Conservation (phyloP, 2,113 vertebrate species). For the Cyprinodon variegatus region DNA sequence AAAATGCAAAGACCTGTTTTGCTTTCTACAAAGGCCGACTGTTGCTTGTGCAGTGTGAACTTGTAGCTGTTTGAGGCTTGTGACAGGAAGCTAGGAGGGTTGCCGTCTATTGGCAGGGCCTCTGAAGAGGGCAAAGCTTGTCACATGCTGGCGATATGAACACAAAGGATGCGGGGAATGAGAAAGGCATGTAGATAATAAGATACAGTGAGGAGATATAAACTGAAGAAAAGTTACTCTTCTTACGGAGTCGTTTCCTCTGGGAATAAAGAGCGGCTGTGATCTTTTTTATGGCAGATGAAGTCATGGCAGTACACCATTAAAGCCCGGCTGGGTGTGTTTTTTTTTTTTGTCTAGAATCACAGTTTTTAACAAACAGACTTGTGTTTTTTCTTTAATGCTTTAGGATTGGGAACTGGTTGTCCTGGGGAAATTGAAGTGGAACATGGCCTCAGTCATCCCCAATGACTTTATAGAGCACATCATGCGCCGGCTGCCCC, state of each 20-base stretch:
- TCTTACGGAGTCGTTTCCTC: constrained; percentile 64
- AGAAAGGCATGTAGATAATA: constrained; percentile 76
- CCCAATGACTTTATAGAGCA: constrained; percentile 97
- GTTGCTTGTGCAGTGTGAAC: constrained; percentile 53
- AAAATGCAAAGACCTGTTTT: constrained; percentile 7
- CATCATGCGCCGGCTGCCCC: constrained; percentile 90
- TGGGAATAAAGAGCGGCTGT: constrained; percentile 50
- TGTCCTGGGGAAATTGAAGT: constrained; percentile 96
- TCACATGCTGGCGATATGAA: constrained; percentile 68
- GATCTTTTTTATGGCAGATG: constrained; percentile 57
- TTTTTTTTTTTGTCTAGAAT: constrained; percentile 2
- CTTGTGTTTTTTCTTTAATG: background rate
- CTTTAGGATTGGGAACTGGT: constrained; percentile 94
- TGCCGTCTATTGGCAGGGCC: constrained; percentile 67
- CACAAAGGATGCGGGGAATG: constrained; percentile 75
- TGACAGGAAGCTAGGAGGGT: constrained; percentile 75
- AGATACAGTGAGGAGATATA: constrained; percentile 68
- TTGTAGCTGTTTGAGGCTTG: constrained; percentile 60
- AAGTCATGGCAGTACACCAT: constrained; percentile 52
- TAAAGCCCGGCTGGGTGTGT: constrained; percentile 38
- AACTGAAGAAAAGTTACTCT: constrained; percentile 63
- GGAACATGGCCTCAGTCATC: constrained; percentile 94
- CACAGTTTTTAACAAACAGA: constrained; percentile 9
- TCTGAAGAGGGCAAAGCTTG: constrained; percentile 61
- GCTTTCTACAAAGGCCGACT: constrained; percentile 31